These are phyloP conservation scores for Patella depressa DNA, from an alignment of 2,888 invertebrate genomes.

Conservation along the genomic window DNA sequence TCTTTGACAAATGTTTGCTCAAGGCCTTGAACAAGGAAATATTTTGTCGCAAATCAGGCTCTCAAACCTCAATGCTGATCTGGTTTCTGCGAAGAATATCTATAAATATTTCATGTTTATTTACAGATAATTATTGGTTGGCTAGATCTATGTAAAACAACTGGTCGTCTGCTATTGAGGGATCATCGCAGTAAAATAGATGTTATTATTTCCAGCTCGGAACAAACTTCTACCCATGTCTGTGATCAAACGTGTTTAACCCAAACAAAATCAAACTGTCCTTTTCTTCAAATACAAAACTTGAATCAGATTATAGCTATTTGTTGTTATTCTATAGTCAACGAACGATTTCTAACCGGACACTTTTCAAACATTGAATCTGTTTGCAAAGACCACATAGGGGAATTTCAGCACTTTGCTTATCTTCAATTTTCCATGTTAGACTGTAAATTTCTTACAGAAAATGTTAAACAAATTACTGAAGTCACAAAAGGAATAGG, in stretches of 20 bases:
- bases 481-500: background rate
- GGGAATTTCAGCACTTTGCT: background rate
- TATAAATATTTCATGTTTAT: too few species aligned
- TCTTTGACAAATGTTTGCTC: too few species aligned
- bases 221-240: background rate
- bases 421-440: background rate
- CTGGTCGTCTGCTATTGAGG: background rate
- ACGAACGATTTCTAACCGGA: background rate
- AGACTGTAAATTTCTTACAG: background rate
- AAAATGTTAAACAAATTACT: background rate
- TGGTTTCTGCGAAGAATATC: too few species aligned
- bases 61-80: too few species aligned
- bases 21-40: too few species aligned
- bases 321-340: background rate
- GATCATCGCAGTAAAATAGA: background rate
- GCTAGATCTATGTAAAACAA: background rate
- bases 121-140: background rate
- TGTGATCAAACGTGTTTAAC: background rate
- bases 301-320: background rate
- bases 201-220: background rate
- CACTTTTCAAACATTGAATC: conserved; percentile 6
- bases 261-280: background rate
- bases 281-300: background rate
- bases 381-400: background rate
- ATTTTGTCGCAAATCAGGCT: too few species aligned